Evolutionary conservation across 2,113 vertebrate genomes (phyloP).

Genomic region (Podarcis cretensis): DNA sequence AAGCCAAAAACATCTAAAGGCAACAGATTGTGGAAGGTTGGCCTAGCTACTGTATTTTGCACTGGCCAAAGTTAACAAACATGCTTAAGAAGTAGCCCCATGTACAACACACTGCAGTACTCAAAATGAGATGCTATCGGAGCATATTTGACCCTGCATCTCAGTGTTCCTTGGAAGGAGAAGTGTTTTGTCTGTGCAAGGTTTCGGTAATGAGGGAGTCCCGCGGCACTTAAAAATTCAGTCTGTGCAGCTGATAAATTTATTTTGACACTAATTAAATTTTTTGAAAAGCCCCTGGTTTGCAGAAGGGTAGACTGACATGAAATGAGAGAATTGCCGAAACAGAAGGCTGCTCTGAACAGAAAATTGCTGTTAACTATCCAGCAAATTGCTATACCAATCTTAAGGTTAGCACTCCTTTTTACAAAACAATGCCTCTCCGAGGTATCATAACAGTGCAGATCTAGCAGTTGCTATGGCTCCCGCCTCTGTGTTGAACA

Average conservation of each 20-base stretch:
- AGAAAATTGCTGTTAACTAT: not conserved
- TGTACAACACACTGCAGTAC: not conserved
- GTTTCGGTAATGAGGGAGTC: not conserved
- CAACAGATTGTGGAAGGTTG: no score
- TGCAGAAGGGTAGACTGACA: not conserved
- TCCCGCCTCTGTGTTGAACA: slow-evolving; percentile 65
- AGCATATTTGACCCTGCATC: not conserved
- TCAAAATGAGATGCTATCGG: not conserved
- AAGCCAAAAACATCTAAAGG: no score
- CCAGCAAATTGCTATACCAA: slow-evolving; percentile 34
- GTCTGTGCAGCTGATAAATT: not conserved
- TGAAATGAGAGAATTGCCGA: not conserved
- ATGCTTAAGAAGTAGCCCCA: not conserved
- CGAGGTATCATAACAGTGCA: slow-evolving; percentile 57
- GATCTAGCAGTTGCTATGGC: slow-evolving; percentile 72
- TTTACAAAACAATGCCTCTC: slow-evolving; percentile 56
- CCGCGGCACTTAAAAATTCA: not conserved
- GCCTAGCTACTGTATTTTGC: no score
- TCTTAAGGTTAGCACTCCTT: slow-evolving; percentile 12
- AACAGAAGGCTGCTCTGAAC: not conserved
- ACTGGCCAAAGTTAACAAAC: no score
- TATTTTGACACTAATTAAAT: slow-evolving; percentile 10
- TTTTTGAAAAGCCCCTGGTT: not conserved
- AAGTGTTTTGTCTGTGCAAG: no score
- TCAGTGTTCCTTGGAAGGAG: not conserved